Conservation (phyloP, 2,888 invertebrate species). For the Acleris sparsana region DNA sequence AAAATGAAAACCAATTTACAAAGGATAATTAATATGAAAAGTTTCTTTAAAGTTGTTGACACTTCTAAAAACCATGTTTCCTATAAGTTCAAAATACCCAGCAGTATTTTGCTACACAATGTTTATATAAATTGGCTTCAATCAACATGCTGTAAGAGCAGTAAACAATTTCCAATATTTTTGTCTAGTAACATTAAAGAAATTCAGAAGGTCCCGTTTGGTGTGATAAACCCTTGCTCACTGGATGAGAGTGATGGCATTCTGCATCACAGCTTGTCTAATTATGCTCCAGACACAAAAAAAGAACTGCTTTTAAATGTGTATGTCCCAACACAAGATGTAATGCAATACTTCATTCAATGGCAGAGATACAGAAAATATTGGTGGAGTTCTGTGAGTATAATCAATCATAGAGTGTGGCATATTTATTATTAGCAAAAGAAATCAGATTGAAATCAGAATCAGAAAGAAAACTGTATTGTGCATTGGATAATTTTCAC, state of each 20-base stretch:
- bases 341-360: constrained; percentile 87
- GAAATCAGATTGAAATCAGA: too few relatives aligned
- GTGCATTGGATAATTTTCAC: too few relatives aligned
- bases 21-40: constrained; percentile 56
- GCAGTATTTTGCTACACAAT: constrained; percentile 63
- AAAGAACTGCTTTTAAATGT: constrained; percentile 65
- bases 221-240: constrained; percentile 48
- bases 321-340: constrained; percentile 71
- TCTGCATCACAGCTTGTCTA: constrained; percentile 45
- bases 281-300: constrained; percentile 44
- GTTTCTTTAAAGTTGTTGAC: constrained; percentile 59
- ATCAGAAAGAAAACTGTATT: too few relatives aligned
- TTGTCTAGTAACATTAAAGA: constrained; percentile 18
- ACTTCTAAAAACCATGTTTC: constrained; percentile 42
- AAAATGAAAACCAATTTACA: constrained; percentile 70
- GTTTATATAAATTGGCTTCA: constrained; percentile 66
- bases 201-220: constrained; percentile 48
- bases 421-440: too few relatives aligned
- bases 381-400: constrained; percentile 92
- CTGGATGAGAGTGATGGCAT: constrained; percentile 42
- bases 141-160: constrained; percentile 59
- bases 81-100: constrained; percentile 58
- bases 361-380: constrained; percentile 90
- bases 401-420: not conserved
- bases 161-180: constrained; percentile 60